Conservation (phyloP, 2,113 vertebrate species). For the Carettochelys insculpta region DNA sequence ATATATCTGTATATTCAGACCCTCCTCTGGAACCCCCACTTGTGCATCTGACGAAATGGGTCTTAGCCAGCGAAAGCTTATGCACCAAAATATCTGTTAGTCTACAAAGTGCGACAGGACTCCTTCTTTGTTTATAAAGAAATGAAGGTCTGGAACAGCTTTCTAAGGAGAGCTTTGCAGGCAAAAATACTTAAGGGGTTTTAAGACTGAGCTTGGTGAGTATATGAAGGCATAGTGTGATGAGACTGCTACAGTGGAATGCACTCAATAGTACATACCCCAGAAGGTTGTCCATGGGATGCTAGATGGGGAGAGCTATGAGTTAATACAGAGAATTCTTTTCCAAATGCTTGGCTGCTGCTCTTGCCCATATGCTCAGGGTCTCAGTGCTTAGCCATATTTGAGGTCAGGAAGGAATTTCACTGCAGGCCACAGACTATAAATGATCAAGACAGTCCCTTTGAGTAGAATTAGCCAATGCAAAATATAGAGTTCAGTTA, state of each 20-base stretch:
- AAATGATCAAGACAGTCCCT: not conserved
- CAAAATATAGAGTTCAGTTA: conserved; percentile 61
- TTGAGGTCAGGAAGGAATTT: not conserved
- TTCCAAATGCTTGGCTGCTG: not conserved
- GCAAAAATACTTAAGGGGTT: not conserved
- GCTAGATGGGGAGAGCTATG: not conserved
- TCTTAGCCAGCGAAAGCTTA: too few relatives aligned
- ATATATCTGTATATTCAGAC: too few relatives aligned
- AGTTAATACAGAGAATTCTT: not conserved
- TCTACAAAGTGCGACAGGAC: too few relatives aligned
- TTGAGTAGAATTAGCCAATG: conserved; percentile 42
- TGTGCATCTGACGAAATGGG: too few relatives aligned
- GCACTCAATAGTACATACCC: not conserved
- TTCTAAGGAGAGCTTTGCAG: not conserved
- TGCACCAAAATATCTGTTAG: too few relatives aligned
- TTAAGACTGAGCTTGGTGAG: not conserved
- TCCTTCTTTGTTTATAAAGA: too few relatives aligned
- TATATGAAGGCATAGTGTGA: not conserved
- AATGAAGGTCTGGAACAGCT: not conserved
- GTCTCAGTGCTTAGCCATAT: not conserved
- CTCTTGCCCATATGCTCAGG: not conserved
- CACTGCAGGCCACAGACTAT: not conserved
- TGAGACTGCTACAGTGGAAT: not conserved
- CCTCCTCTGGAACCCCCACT: too few relatives aligned
- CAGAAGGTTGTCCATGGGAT: not conserved